phyloP scores from a whole-genome alignment of 2,113 vertebrate genomes.

The Calypte anna region DNA sequence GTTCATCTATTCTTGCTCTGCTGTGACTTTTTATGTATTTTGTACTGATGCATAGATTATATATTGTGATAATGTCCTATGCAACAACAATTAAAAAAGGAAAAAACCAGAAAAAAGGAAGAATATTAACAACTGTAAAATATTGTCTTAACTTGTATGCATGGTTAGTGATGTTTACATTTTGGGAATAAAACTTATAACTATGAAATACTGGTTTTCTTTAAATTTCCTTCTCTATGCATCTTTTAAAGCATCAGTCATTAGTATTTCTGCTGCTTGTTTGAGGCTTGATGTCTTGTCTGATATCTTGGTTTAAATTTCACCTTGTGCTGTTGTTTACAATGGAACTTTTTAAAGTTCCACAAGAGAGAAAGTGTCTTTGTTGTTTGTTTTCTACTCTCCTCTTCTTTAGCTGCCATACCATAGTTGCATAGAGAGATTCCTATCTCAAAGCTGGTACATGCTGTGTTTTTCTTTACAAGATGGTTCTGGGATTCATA shows the following conservation, averaged over 20 bases:
- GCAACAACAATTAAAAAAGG: constrained; percentile 60
- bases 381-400: neutral
- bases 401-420: neutral
- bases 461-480: neutral
- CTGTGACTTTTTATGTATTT: constrained; percentile 82
- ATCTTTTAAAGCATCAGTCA: neutral
- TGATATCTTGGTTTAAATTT: neutral
- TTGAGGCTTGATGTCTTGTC: neutral
- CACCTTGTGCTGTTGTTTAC: neutral
- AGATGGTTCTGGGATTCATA: neutral
- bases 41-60: constrained; percentile 80
- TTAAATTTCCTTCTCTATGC: neutral
- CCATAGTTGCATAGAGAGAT: neutral
- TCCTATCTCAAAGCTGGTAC: neutral
- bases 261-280: neutral
- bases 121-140: constrained; percentile 76
- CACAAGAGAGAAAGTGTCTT: neutral
- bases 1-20: constrained; percentile 74
- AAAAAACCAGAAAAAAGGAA: constrained; percentile 57
- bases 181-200: constrained; percentile 80
- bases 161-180: constrained; percentile 83
- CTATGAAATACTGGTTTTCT: constrained; percentile 28
- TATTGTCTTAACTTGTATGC: constrained; percentile 80
- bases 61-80: constrained; percentile 83
- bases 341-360: neutral